These are phyloP conservation scores for Limnodromus scolopaceus DNA, from an alignment of 2,797 vertebrate genomes.

Conservation along the genomic window DNA sequence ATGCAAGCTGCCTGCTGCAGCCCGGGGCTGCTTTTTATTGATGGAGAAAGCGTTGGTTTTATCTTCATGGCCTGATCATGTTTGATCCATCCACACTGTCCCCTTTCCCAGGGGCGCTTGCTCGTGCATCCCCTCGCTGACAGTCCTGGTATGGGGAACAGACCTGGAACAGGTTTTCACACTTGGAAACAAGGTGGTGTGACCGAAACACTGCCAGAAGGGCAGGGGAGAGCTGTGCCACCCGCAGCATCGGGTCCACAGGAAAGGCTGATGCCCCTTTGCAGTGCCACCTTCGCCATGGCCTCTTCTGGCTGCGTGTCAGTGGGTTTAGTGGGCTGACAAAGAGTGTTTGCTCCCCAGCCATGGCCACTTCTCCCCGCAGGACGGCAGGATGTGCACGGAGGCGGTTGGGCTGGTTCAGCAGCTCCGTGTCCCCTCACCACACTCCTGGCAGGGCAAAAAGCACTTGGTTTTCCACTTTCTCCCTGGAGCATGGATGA, in stretches of 20 bases:
- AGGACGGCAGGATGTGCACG: accelerated
- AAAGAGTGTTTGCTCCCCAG: background rate
- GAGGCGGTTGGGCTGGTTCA: accelerated
- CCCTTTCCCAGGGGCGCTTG: background rate
- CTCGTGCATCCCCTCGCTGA: accelerated
- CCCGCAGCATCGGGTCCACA: accelerated
- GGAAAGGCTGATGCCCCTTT: background rate
- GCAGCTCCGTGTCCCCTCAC: accelerated
- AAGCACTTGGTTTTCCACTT: background rate
- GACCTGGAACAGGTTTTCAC: background rate
- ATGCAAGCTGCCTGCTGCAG: background rate
- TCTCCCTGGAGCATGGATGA: background rate
- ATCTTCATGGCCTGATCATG: accelerated
- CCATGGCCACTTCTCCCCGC: accelerated
- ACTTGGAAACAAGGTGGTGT: background rate
- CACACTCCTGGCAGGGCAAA: accelerated
- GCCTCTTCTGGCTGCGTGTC: background rate
- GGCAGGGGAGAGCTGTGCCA: background rate
- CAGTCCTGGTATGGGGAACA: background rate
- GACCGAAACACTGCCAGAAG: background rate
- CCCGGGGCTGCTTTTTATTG: background rate
- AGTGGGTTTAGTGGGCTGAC: background rate
- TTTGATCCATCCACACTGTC: background rate
- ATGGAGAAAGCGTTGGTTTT: background rate
- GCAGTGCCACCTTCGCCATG: accelerated